A percentile compares a stretch with the other conserved stretches of the same genome.
Evolutionary conservation across 2,113 vertebrate genomes (phyloP).

Genomic region (Pampusana beccarii): DNA sequence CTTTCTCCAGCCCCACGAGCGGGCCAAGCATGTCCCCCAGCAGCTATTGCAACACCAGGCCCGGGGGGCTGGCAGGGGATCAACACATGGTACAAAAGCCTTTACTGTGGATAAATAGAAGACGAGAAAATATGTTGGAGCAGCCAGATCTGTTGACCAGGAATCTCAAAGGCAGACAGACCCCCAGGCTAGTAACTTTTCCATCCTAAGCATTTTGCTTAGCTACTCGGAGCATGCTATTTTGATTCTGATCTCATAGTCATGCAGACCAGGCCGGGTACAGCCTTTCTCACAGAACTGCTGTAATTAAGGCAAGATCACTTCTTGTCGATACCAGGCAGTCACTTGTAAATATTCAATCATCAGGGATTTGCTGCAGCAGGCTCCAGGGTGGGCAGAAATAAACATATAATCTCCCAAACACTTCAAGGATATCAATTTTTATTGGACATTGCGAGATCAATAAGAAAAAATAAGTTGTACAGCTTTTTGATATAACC

Average conservation of each 20-base stretch:
- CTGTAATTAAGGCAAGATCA: background rate
- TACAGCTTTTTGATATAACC: slow-evolving; percentile 71
- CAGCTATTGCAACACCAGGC: background rate
- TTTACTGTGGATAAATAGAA: background rate
- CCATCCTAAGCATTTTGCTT: background rate
- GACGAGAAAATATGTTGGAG: background rate
- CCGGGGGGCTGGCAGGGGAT: background rate
- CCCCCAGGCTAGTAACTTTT: background rate
- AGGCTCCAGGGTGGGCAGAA: slow-evolving; percentile 12
- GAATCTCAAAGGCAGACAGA: background rate
- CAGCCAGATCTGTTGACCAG: background rate
- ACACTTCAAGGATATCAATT: slow-evolving; percentile 64
- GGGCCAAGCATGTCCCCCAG: background rate
- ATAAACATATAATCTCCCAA: slow-evolving; percentile 14
- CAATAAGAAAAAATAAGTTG: slow-evolving; percentile 71
- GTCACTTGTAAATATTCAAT: background rate
- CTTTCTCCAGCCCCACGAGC: fast-evolving
- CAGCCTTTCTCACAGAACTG: background rate
- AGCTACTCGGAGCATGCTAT: background rate
- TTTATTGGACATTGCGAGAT: slow-evolving; percentile 77
- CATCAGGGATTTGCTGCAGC: background rate
- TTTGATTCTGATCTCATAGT: background rate
- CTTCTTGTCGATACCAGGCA: background rate
- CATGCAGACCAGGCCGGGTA: background rate
- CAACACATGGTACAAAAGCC: background rate